These are phyloP conservation scores for Eurosta solidaginis DNA, from an alignment of 1,140 invertebrate genomes.

Conservation along the genomic window DNA sequence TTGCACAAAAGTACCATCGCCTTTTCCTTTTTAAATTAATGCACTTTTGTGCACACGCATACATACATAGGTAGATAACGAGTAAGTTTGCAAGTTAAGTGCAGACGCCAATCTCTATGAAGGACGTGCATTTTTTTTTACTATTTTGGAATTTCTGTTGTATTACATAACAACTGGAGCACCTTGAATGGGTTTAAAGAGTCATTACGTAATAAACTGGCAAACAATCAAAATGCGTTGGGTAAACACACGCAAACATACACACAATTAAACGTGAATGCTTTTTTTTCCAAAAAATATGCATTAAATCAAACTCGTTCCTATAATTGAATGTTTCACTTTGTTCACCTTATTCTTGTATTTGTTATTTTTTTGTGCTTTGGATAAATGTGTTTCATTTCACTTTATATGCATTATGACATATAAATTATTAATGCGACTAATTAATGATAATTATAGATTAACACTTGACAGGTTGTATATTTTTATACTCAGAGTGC, in stretches of 20 bases:
- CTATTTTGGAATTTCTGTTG: neutral
- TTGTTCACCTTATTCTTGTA: neutral
- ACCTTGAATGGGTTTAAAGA: slow-evolving; percentile 21
- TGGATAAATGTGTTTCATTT: neutral
- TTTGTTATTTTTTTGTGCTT: neutral
- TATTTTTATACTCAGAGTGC: too few relatives aligned
- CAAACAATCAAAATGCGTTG: neutral
- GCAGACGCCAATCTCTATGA: neutral
- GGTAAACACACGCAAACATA: neutral
- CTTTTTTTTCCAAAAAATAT: neutral
- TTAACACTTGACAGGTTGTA: too few relatives aligned
- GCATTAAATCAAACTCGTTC: neutral
- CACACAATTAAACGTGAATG: neutral
- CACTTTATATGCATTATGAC: neutral
- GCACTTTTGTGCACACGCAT: neutral
- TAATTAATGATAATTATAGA: slow-evolving; percentile 5
- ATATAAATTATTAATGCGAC: neutral
- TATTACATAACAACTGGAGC: slow-evolving; percentile 3
- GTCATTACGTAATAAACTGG: slow-evolving; percentile 22
- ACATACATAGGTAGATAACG: neutral
- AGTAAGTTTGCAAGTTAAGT: neutral
- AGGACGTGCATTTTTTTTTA: slow-evolving; percentile 12
- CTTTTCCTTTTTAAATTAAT: neutral
- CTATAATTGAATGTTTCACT: neutral
- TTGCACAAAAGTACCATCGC: neutral